Evolutionary conservation across 1,140 invertebrate genomes (phyloP).

Genomic region (Coptotermes formosanus): DNA sequence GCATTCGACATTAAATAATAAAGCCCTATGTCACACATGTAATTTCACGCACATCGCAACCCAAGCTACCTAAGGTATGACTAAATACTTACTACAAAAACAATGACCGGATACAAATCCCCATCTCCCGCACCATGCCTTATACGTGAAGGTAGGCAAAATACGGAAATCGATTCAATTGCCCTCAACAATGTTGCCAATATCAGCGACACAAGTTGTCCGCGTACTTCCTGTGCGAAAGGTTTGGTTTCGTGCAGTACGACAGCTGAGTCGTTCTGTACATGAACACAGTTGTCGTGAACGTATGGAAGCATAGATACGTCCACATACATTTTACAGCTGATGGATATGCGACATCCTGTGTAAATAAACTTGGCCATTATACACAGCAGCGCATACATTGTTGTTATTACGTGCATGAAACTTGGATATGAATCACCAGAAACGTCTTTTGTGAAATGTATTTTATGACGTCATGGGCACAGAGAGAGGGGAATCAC

Average conservation of each 20-base stretch:
- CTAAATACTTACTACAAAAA: background rate
- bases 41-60: background rate
- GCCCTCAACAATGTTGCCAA: background rate
- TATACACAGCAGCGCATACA: too few species aligned
- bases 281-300: too few species aligned
- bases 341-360: too few species aligned
- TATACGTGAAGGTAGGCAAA: background rate
- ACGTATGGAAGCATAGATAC: too few species aligned
- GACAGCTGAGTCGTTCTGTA: background rate
- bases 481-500: too few species aligned
- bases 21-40: background rate
- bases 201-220: background rate
- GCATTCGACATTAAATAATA: too few species aligned
- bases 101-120: background rate
- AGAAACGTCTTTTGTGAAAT: too few species aligned
- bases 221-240: background rate
- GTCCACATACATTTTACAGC: too few species aligned
- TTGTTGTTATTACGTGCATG: too few species aligned
- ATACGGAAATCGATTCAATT: constrained; percentile 16
- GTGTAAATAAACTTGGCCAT: too few species aligned
- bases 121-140: background rate
- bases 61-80: background rate
- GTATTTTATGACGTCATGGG: too few species aligned
- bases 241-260: background rate
- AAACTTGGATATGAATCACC: too few species aligned